phyloP scores from a whole-genome alignment of 64 coral and sea anemone genomes.

The Montipora foliosa region DNA sequence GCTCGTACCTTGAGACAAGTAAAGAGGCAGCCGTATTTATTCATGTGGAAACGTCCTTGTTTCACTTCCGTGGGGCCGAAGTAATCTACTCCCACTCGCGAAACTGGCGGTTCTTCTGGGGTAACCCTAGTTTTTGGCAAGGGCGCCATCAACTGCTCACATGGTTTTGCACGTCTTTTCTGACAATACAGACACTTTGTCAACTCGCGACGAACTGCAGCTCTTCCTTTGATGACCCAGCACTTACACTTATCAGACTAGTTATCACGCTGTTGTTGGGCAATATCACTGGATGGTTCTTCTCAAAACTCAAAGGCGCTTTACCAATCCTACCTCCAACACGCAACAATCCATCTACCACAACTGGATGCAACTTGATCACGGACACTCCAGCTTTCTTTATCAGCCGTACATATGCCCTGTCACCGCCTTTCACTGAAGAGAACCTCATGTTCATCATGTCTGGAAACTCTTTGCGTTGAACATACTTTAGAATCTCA shows the following conservation, averaged over 20 bases:
- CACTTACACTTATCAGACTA: too few species aligned
- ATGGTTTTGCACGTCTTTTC: background rate
- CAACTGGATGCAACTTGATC: conserved; percentile 3
- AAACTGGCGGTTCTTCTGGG: conserved; percentile 7
- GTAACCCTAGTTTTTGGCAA: background rate
- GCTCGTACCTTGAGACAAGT: background rate
- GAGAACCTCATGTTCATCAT: too few species aligned
- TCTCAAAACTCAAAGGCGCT: conserved; percentile 5
- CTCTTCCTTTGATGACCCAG: too few species aligned
- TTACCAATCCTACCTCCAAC: conserved; percentile 27
- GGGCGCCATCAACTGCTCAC: conserved; percentile 34
- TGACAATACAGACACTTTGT: too few species aligned
- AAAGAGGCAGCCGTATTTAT: conserved; percentile 5
- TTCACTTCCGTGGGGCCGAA: conserved; percentile 34
- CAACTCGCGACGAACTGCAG: too few species aligned
- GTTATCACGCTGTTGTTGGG: background rate
- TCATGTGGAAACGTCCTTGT: background rate
- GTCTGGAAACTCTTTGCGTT: too few species aligned
- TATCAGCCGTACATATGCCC: background rate
- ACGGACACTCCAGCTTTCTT: background rate
- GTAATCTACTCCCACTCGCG: conserved; percentile 12
- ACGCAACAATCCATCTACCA: conserved; percentile 6
- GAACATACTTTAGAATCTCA: too few species aligned
- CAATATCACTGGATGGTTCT: conserved; percentile 48
- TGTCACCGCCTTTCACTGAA: too few species aligned